phyloP scores from a whole-genome alignment of 2,888 invertebrate genomes.

The Neoitamus cyanurus region DNA sequence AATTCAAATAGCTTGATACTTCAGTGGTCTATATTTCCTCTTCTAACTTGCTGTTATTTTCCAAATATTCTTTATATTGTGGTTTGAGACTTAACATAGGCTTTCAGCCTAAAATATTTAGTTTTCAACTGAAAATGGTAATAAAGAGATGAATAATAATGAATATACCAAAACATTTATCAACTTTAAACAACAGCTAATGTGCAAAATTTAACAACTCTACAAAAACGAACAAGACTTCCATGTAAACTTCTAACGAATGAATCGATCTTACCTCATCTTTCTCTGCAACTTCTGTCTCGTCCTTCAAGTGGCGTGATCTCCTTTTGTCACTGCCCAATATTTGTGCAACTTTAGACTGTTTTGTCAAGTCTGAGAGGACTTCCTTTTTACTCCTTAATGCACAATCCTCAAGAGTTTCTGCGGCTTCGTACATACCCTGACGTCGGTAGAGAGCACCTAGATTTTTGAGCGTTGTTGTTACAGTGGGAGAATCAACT shows the following conservation, averaged over 20 bases:
- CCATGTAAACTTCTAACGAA: background rate
- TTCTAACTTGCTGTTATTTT: background rate
- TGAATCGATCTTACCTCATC: slow-evolving; percentile 59
- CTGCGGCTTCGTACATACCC: slow-evolving; percentile 99
- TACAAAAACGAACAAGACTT: background rate
- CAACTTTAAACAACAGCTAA: background rate
- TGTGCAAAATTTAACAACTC: background rate
- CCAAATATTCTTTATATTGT: background rate
- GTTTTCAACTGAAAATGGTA: background rate
- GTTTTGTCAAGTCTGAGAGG: slow-evolving; percentile 87
- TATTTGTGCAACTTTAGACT: slow-evolving; percentile 84
- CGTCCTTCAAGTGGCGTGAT: slow-evolving; percentile 69
- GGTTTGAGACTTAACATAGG: background rate
- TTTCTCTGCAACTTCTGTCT: slow-evolving; percentile 59
- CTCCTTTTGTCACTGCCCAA: slow-evolving; percentile 70
- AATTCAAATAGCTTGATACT: background rate
- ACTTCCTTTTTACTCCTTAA: slow-evolving; percentile 96
- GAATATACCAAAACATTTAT: background rate
- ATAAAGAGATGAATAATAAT: background rate
- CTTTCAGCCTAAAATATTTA: background rate
- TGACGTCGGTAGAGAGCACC: slow-evolving; percentile 98
- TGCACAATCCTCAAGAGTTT: slow-evolving; percentile 98
- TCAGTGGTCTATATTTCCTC: background rate
- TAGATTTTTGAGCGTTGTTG: slow-evolving; percentile 97
- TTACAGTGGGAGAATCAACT: slow-evolving; percentile 96